A percentile compares a stretch with the other conserved stretches of the same genome.
phyloP scores from a whole-genome alignment of 1,140 invertebrate species.

The Apis cerana region DNA sequence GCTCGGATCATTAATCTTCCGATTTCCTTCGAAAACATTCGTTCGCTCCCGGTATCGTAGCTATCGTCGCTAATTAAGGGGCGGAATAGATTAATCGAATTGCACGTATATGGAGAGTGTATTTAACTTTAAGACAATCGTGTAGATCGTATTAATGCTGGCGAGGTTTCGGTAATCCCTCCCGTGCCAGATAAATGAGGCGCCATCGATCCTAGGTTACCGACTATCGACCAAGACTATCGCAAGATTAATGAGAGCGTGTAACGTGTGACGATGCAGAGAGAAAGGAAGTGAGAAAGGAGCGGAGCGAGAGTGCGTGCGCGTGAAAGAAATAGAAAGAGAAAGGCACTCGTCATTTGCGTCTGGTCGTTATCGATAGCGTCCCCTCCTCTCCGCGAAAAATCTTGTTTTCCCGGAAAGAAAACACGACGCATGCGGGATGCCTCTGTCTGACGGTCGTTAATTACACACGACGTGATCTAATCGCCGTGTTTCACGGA shows the following conservation, averaged over 20 bases:
- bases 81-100: slow-evolving; percentile 22
- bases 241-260: slow-evolving; percentile 59
- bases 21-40: slow-evolving; percentile 28
- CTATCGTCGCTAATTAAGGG: slow-evolving; percentile 23
- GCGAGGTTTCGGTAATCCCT: slow-evolving; percentile 34
- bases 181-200: slow-evolving; percentile 36
- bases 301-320: background rate
- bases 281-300: background rate
- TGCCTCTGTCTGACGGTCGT: background rate
- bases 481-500: background rate
- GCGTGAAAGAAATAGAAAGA: background rate
- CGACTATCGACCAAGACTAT: slow-evolving; percentile 44
- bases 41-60: background rate
- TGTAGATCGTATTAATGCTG: background rate
- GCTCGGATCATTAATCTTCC: slow-evolving; percentile 28
- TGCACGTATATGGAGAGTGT: background rate
- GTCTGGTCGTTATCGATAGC: slow-evolving; percentile 36
- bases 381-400: background rate
- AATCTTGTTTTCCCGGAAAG: slow-evolving; percentile 9
- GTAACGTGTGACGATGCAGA: slow-evolving; percentile 25
- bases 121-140: slow-evolving; percentile 46
- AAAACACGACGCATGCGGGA: background rate
- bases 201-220: slow-evolving; percentile 59
- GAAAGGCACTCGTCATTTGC: slow-evolving; percentile 44
- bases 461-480: slow-evolving; percentile 2